These are phyloP conservation scores for Paradoxurus hermaphroditus DNA, from an alignment of 2,113 vertebrate genomes.

Conservation along the genomic window DNA sequence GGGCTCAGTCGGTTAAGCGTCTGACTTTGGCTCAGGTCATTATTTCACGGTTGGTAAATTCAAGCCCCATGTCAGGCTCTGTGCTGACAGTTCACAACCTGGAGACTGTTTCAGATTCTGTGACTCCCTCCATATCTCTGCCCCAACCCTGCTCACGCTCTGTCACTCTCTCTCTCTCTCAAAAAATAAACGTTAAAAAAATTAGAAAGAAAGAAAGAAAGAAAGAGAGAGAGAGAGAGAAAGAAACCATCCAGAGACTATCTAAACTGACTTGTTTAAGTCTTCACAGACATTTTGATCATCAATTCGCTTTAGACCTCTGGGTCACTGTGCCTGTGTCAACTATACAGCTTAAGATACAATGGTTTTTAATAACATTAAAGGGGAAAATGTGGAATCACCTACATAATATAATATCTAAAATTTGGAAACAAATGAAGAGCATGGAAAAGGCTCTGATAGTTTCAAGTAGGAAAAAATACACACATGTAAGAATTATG, in stretches of 20 bases:
- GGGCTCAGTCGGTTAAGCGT: no score
- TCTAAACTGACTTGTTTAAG: neutral
- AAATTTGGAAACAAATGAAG: neutral
- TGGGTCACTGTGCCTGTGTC: neutral
- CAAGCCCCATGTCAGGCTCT: no score
- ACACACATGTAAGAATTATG: neutral
- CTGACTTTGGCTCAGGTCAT: no score
- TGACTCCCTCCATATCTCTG: no score
- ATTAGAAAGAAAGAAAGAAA: no score
- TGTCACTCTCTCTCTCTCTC: no score
- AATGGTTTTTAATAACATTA: neutral
- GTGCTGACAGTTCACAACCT: no score
- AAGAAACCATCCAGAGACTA: neutral
- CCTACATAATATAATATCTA: neutral
- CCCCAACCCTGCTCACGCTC: no score
- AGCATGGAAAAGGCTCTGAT: neutral
- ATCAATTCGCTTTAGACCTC: neutral
- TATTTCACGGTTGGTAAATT: no score
- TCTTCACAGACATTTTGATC: neutral
- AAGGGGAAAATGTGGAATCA: neutral
- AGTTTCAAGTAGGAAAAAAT: neutral
- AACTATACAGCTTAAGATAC: neutral
- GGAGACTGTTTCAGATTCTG: no score
- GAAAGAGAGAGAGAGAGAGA: no score
- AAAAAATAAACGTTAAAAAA: no score